Evolutionary conservation across 2,888 invertebrate genomes (phyloP), one percentile per base, ranked within the genome.

Genomic region (Polydrusus tereticollis): DNA sequence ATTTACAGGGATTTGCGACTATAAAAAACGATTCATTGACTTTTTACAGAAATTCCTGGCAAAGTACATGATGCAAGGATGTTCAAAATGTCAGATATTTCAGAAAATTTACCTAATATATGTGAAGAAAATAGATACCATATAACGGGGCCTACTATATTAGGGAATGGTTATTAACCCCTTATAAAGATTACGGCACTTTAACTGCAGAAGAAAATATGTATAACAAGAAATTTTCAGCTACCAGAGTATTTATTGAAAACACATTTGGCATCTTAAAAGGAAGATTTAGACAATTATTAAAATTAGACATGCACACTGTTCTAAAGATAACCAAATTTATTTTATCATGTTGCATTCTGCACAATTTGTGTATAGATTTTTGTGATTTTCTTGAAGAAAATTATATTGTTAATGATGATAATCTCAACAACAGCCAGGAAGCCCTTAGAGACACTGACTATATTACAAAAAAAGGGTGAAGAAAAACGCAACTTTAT

Each of bases 211-310:
- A 65, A 2, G 70, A 83, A 75, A 78, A 45, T 50, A 62, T 58
- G 18, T 83, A 70, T 62, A 83, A 83, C 66, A 67, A 76, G 59
- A 80, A 74, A 38, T 77, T 81, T 50, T 73, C 68, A 52, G 72
- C 73, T 58, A 78, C 79, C 5, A 58, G 81, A 43, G 79, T 82
- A 0, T 69, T 77, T 58, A 82, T 83, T 20, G 82, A 82, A 78
- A 82, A 83, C 67, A 58, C 80, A 4, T 83, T 83, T 73, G 80
- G 79, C 16, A 55, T 80, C n/a, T 63, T 80, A 14, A 81, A 80
- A 16, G 41, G 41, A n/a, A 33, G 59, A 38, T 59, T 38, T 38
- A 16, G 38, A 3, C 59, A 59, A 20, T 16, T 59, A 2, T 5
- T 59, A 5, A 36, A 16, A 20, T 38, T 38, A 18, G 59, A 59